Evolutionary conservation across 2,888 invertebrate species (phyloP).

Genomic region (Dryadula phaetusa): DNA sequence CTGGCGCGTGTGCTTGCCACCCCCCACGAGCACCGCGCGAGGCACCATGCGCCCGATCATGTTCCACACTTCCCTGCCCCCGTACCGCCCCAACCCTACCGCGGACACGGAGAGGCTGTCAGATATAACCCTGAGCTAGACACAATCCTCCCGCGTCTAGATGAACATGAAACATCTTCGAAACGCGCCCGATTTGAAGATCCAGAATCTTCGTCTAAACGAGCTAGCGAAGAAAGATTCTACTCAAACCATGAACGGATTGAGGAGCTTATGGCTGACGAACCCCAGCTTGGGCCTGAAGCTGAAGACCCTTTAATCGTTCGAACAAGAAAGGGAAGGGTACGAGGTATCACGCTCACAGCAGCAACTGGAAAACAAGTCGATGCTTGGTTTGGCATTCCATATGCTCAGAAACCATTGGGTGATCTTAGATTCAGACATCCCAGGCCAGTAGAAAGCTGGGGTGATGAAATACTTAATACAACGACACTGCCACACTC

Average conservation of each 20-base stretch:
- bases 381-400: conserved; percentile 93
- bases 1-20: conserved; percentile 76
- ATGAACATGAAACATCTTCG: conserved; percentile 76
- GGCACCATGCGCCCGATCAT: conserved; percentile 79
- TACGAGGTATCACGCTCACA: conserved; percentile 89
- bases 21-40: conserved; percentile 80
- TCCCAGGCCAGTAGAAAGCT: conserved; percentile 92
- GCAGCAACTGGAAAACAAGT: conserved; percentile 91
- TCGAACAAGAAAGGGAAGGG: conserved; percentile 90
- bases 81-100: conserved; percentile 76
- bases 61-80: conserved; percentile 69
- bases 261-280: conserved; percentile 72
- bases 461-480: conserved; percentile 91
- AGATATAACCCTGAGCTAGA: conserved; percentile 83
- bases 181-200: conserved; percentile 69
- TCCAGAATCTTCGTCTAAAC: conserved; percentile 71
- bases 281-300: conserved; percentile 76
- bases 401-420: conserved; percentile 91
- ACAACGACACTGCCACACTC: conserved; percentile 93
- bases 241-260: conserved; percentile 74
- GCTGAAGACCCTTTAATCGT: conserved; percentile 89
- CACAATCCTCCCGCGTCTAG: conserved; percentile 76
- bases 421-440: conserved; percentile 93
- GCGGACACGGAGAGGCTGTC: conserved; percentile 83
- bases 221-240: conserved; percentile 72